Base-by-base conservation (phyloP, 2,888 invertebrate genomes). In the Idaea biselata region DNA sequence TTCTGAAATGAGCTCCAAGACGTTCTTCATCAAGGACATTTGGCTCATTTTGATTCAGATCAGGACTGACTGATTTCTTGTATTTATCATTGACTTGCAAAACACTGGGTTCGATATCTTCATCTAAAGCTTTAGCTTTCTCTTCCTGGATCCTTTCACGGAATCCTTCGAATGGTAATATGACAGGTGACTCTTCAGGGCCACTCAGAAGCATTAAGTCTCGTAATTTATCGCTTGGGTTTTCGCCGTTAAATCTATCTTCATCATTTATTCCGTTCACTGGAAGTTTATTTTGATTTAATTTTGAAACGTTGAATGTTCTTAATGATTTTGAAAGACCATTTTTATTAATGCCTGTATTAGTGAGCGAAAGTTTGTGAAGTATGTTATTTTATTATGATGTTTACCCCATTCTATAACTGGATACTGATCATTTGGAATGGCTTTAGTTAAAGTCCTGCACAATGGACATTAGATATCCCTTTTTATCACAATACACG, bases 11-110 rank as follows among this genome's bases (percentile, higher is more conserved):
- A 3, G 93, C 94, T 58, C 93, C 91, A 7, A 93, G 73, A 16
- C 94, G 87, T 67, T 94, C 87, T 74, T 93, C 94, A 60, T 93
- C 93, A 16, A 87, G 73, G 55, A 88, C 84, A 55, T 82, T 83
- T 18, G 82, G 81, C 56, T 89, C 87, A 63, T 81, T 81, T 68
- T 80, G 78, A 55, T 74, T 68, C 54, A 76, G 64, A 16, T 77
- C 75, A 57, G 79, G 66, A 56, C 18, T 56, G 59, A 90, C 59
- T 25, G 91, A 89, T 72, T 93, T 92, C 68, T 91, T 91, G 69
- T 87, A 83, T 68, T 89, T 90, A 4, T 86, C 86, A 1, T 81
- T 74, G 14, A 81, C 67, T 25, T 44, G 44, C 7, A 56, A 8
- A 6, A 77, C 73, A 44, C 72, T 78, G 44, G 81, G 75, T 16